phyloP scores from a whole-genome alignment of 2,113 vertebrate species.

The Tyrannus savana region DNA sequence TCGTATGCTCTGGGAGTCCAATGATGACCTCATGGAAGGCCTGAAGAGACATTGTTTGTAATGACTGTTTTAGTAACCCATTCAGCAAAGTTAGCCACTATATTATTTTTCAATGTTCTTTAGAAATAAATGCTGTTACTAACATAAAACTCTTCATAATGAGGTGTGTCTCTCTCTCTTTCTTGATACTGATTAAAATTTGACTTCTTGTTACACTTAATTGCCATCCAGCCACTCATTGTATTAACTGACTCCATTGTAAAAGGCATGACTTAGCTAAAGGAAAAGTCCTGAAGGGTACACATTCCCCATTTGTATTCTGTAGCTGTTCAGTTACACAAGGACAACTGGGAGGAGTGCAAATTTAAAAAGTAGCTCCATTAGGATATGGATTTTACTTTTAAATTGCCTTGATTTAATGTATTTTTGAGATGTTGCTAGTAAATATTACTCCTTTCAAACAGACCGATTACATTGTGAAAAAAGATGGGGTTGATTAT shows the following conservation, averaged over 20 bases:
- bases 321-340: neutral
- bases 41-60: neutral
- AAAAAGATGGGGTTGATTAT: neutral
- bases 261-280: neutral
- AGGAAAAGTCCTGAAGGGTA: neutral
- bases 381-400: neutral
- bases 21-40: neutral
- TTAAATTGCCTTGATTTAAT: neutral
- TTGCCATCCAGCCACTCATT: constrained; percentile 10
- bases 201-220: neutral
- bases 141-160: neutral
- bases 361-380: neutral
- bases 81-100: neutral
- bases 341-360: neutral
- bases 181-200: constrained; percentile 23
- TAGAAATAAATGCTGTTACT: neutral
- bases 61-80: neutral
- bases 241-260: constrained; percentile 30
- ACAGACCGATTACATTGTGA: neutral
- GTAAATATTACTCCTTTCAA: neutral
- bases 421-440: neutral
- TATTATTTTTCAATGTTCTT: neutral
- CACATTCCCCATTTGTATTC: neutral
- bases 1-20: neutral
- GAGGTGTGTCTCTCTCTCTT: neutral